These are phyloP conservation scores for Philaethria dido DNA, from an alignment of 2,888 invertebrate species.

Conservation along the genomic window DNA sequence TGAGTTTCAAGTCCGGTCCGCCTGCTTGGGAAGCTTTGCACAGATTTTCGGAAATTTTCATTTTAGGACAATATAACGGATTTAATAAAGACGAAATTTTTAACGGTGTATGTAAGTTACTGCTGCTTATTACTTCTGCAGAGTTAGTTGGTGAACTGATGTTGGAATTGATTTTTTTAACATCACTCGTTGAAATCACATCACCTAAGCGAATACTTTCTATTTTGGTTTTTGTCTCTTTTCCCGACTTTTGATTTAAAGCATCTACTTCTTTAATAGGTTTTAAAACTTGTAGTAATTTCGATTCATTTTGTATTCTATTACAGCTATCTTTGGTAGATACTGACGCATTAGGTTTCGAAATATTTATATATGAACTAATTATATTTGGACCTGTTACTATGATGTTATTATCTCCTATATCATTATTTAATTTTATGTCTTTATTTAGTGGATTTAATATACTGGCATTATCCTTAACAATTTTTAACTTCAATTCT, in stretches of 20 bases:
- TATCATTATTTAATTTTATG: not conserved
- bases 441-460: not conserved
- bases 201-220: slow-evolving; percentile 31
- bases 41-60: slow-evolving; percentile 12
- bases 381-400: not conserved
- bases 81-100: slow-evolving; percentile 69
- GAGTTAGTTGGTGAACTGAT: slow-evolving; percentile 27
- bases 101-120: slow-evolving; percentile 59
- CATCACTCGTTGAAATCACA: slow-evolving; percentile 18
- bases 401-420: not conserved
- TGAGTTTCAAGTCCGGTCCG: not conserved
- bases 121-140: slow-evolving; percentile 39
- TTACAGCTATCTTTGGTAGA: not conserved
- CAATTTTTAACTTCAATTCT: not conserved
- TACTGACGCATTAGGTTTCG: not conserved
- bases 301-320: slow-evolving; percentile 3
- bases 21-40: slow-evolving; percentile 11
- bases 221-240: slow-evolving; percentile 13
- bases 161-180: slow-evolving; percentile 22
- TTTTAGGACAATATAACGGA: slow-evolving; percentile 52
- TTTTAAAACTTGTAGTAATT: not conserved
- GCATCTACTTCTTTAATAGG: slow-evolving; percentile 14
- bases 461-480: not conserved
- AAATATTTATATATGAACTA: not conserved
- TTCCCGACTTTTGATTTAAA: not conserved